Evolutionary conservation across 2,797 vertebrate genomes (phyloP).

Genomic region (Hippocampus kuda): DNA sequence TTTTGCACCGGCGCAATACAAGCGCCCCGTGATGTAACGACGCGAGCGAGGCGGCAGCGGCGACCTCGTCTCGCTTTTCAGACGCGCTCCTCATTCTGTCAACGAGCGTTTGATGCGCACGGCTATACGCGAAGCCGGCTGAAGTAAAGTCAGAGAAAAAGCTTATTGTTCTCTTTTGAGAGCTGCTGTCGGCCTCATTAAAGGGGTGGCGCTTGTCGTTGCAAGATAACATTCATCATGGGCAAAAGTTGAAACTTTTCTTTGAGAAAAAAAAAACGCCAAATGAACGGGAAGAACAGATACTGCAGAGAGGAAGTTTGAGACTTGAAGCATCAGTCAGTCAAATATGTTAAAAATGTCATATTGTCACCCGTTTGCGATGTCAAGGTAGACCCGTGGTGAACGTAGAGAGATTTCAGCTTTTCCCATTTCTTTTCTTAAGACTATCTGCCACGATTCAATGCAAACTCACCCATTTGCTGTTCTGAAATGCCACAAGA

Average conservation of each 20-base stretch:
- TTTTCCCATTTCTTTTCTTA: no score
- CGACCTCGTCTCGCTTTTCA: not conserved
- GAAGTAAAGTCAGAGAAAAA: slow-evolving; percentile 14
- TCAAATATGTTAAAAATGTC: not conserved
- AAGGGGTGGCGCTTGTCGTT: slow-evolving; percentile 7
- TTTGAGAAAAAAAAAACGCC: not conserved
- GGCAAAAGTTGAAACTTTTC: slow-evolving; percentile 16
- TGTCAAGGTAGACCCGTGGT: not conserved
- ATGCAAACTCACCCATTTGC: no score
- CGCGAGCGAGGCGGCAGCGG: not conserved
- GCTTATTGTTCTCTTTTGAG: slow-evolving; percentile 18
- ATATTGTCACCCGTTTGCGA: not conserved
- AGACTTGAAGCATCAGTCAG: not conserved
- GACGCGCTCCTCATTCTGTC: slow-evolving; percentile 19
- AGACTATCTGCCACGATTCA: no score
- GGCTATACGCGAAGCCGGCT: slow-evolving; percentile 13
- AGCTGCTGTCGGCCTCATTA: slow-evolving; percentile 16
- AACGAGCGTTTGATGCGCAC: slow-evolving; percentile 21
- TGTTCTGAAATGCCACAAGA: no score
- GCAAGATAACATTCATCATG: slow-evolving; percentile 23
- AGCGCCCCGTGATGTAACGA: not conserved
- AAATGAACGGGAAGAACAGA: not conserved
- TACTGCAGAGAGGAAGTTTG: not conserved
- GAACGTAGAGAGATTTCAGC: no score
- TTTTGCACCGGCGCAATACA: not conserved